Evolutionary conservation across 2,113 vertebrate species (phyloP), one percentile per base, ranked within the genome.

Genomic region (Oceanites oceanicus): DNA sequence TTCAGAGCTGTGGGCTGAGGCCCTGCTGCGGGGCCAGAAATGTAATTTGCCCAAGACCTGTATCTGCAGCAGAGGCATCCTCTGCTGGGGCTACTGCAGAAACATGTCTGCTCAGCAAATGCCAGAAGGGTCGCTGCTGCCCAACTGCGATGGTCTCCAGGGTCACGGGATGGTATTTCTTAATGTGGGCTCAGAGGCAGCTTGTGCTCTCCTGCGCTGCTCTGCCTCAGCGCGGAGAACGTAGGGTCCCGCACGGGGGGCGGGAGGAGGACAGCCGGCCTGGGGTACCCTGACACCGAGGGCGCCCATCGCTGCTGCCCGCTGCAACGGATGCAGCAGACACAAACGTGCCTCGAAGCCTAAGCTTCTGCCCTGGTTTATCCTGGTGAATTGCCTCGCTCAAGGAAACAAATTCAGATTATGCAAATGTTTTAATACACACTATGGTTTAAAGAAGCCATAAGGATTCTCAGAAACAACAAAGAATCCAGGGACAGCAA

Each of bases 221-320:
- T 56, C 47, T 67, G 67, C 36, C 52, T 50, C 20, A 18, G 36
- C 65, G 23, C 1, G 12, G 32, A n/a, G 53, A 49, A 40, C 5
- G 3, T 0, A 11, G 53, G 13, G 30, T 50, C 20, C 42, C 1
- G 1, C 47, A 11, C 0, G 1, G 34, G 14, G 2, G 12, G 20
- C 5, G 1, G 58, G 17, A 42, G 61, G 36, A n/a, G 25, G 73
- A 30, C 49, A 74, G 42, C 36, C 21, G 13, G 73, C 49, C 42
- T 2, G 26, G 32, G 11, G 14, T 14, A 8, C 5, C 58, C n/a
- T 3, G 13, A 30, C 50, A 21, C 13, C 0, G 3, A 25, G 6
- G 0, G 17, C 3, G 3, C 40, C 34, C 61, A 13, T 30, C 3
- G 11, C 19, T 80, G 44, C 75, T 36, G 63, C 27, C 85, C 52